Evolutionary conservation across 2,888 invertebrate species (phyloP).

Genomic region (Dryocosmus kuriphilus): DNA sequence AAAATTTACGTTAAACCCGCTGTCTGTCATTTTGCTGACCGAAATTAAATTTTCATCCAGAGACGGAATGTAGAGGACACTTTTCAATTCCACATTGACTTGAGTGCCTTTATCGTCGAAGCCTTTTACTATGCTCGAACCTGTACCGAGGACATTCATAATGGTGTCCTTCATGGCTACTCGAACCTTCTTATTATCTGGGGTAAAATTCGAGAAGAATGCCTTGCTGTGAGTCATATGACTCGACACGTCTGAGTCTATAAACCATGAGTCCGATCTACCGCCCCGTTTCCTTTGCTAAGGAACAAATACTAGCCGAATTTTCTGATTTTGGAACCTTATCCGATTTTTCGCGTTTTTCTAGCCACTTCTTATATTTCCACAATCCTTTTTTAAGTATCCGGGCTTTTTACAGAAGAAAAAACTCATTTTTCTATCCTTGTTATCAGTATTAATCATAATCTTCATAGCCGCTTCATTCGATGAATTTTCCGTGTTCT

Average conservation of each 20-base stretch:
- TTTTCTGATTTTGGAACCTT: no score
- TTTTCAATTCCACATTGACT: slow-evolving; percentile 45
- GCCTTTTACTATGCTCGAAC: slow-evolving; percentile 48
- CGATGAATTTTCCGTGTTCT: no score
- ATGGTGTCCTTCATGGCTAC: slow-evolving; percentile 42
- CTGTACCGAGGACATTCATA: slow-evolving; percentile 45
- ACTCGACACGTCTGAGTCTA: slow-evolving; percentile 56
- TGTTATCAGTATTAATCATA: no score
- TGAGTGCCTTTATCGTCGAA: slow-evolving; percentile 18
- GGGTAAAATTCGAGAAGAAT: slow-evolving; percentile 43
- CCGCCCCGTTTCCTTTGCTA: no score
- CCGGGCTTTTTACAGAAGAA: no score
- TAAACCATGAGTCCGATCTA: slow-evolving; percentile 32
- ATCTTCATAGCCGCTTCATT: no score
- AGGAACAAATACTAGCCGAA: slow-evolving; percentile 50
- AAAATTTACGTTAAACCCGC: slow-evolving; percentile 50
- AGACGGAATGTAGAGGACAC: slow-evolving; percentile 56
- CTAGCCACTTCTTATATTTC: no score
- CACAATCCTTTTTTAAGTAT: no score
- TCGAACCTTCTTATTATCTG: slow-evolving; percentile 27
- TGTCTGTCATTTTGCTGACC: slow-evolving; percentile 50
- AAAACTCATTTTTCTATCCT: no score
- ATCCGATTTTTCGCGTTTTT: no score
- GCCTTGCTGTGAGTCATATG: slow-evolving; percentile 48
- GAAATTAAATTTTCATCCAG: slow-evolving; percentile 55